These are phyloP conservation scores for Apaloderma vittatum DNA, from an alignment of 2,113 vertebrate species.

Conservation along the genomic window DNA sequence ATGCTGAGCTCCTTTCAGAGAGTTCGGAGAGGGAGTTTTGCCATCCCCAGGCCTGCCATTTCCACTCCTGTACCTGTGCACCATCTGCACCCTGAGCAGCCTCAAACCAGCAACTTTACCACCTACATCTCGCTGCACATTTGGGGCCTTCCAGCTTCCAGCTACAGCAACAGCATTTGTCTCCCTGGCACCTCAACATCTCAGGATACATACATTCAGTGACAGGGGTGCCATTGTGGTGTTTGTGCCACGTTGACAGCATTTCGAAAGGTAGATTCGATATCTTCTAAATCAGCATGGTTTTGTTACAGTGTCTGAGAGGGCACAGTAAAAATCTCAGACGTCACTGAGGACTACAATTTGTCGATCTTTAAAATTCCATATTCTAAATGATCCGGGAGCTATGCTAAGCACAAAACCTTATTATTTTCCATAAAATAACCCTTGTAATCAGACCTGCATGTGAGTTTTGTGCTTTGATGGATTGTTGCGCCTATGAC, in stretches of 20 bases:
- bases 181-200: not conserved
- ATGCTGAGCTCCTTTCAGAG: not conserved
- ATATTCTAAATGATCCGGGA: not conserved
- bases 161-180: not conserved
- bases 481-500: not conserved
- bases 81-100: not conserved
- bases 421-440: not conserved
- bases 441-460: not conserved
- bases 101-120: not conserved
- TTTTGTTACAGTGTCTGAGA: not conserved
- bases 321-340: rapidly evolving
- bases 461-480: not conserved
- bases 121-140: not conserved
- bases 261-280: not conserved
- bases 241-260: not conserved
- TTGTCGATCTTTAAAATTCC: not conserved
- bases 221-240: not conserved
- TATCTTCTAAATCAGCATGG: not conserved
- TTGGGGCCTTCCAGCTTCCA: not conserved
- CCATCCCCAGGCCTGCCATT: not conserved
- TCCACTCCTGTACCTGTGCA: not conserved
- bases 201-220: not conserved
- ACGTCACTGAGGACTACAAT: not conserved
- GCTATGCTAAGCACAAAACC: not conserved
- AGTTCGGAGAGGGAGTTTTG: not conserved